These are phyloP conservation scores for Galbula dea DNA, from an alignment of 2,113 vertebrate genomes.

Conservation along the genomic window DNA sequence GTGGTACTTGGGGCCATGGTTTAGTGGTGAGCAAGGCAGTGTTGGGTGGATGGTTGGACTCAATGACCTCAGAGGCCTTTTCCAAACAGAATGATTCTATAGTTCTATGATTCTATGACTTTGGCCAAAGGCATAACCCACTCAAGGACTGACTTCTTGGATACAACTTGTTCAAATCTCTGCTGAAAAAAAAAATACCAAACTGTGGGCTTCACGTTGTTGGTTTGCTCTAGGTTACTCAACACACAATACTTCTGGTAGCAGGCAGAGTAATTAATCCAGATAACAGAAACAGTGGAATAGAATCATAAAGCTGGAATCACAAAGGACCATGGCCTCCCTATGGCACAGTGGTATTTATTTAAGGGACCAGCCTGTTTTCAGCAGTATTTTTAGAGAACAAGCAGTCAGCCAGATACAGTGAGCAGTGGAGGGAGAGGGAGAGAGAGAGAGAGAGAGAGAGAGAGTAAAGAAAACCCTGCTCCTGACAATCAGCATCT, in stretches of 20 bases:
- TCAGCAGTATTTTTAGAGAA: constrained; percentile 21
- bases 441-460: neutral
- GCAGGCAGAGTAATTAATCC: constrained; percentile 31
- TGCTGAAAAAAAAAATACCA: neutral
- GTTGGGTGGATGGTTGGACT: no score
- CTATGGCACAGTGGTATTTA: neutral
- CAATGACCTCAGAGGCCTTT: no score
- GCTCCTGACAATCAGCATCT: neutral
- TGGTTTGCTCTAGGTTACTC: neutral
- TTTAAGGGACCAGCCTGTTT: neutral
- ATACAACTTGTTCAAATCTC: neutral
- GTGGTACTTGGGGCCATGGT: no score
- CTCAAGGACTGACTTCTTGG: neutral
- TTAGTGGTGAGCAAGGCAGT: no score
- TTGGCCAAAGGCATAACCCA: neutral
- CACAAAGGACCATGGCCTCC: neutral
- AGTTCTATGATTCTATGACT: neutral
- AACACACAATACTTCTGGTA: neutral
- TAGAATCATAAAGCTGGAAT: neutral
- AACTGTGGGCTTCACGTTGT: neutral
- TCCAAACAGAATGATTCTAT: no score
- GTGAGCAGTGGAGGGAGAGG: neutral
- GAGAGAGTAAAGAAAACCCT: neutral
- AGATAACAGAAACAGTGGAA: neutral
- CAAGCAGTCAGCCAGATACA: neutral